Evolutionary conservation across 1,140 invertebrate genomes (phyloP), one percentile per base, ranked within the genome.

Genomic region (Oreohelix idahoensis): DNA sequence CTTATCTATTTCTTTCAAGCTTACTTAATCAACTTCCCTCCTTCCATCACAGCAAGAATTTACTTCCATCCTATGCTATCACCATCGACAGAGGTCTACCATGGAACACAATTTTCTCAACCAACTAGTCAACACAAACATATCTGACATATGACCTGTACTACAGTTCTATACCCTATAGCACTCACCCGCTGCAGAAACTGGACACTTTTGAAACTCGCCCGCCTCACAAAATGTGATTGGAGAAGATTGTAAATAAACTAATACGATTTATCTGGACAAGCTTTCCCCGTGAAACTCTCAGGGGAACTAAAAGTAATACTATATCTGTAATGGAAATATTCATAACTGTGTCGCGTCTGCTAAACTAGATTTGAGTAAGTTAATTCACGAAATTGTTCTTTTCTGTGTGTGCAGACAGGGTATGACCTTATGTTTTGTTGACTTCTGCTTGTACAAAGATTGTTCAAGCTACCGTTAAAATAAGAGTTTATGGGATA

Each of bases 251-350:
- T 13, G n/a, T 29, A 49, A 13, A 51, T 77, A n/a, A 11, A 26
- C 45, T 77, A 77, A 36, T 32, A 49, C 15, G 36, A 29, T 77
- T 77, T 17, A 39, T 45, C 29, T 23, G 32, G 49, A 8, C 42
- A 17, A 29, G 11, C 35, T 51, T 77, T n/a, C 11, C 17, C 26
- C 39, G n/a, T 26, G 8, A 35, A 77, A 51, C 74, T 51, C 45
- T 53, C 17, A 20, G 13, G 23, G 45, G 26, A 8, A 77, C 42
- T 51, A 15, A n/a, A 51, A 35, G 29, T 29, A 51, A 53, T 49
- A 39, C 45, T 77, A 77, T 77, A 51, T 51, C 42, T 51, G 26
- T 51, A 77, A 29, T 49, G 26, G 49, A 51, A 58, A 49, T 29
- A 39, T 45, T 77, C 42, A 77, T 77, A 77, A 36, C 11, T 45